A percentile compares a stretch with the other conserved stretches of the same genome.
These are phyloP conservation scores for Pagrus major DNA, from an alignment of 2,113 vertebrate species.

Conservation along the genomic window DNA sequence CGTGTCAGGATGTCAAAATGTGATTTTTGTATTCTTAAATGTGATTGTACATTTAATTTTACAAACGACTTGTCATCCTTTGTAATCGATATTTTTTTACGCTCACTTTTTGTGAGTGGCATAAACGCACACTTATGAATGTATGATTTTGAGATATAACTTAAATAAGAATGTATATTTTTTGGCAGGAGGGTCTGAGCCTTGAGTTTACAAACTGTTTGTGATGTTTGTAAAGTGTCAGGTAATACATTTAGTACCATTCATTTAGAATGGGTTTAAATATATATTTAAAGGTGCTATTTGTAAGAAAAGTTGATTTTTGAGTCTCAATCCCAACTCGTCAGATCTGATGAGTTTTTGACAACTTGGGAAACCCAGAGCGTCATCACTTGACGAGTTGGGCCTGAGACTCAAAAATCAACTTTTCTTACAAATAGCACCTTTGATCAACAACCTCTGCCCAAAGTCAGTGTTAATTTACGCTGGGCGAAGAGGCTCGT, in stretches of 20 bases:
- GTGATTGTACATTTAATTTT: slow-evolving; percentile 18
- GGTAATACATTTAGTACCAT: not conserved
- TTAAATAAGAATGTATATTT: not conserved
- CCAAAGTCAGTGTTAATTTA: not conserved
- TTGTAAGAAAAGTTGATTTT: too few species aligned
- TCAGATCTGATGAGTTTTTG: too few species aligned
- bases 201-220: not conserved
- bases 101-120: slow-evolving; percentile 2
- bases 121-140: slow-evolving; percentile 6
- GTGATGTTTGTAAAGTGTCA: slow-evolving; percentile 20
- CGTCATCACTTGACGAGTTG: too few species aligned
- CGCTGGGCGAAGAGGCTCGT: not conserved
- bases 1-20: not conserved
- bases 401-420: too few species aligned
- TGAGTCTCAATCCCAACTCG: too few species aligned
- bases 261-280: not conserved
- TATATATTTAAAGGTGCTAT: too few species aligned
- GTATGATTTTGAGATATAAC: not conserved
- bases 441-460: not conserved
- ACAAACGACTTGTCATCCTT: not conserved
- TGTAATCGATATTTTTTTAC: not conserved
- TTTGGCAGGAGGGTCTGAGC: not conserved
- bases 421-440: too few species aligned
- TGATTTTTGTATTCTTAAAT: slow-evolving; percentile 15
- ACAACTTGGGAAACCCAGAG: too few species aligned